Evolutionary conservation across 2,113 vertebrate species (phyloP).

Genomic region (Triplophysa dalaica): DNA sequence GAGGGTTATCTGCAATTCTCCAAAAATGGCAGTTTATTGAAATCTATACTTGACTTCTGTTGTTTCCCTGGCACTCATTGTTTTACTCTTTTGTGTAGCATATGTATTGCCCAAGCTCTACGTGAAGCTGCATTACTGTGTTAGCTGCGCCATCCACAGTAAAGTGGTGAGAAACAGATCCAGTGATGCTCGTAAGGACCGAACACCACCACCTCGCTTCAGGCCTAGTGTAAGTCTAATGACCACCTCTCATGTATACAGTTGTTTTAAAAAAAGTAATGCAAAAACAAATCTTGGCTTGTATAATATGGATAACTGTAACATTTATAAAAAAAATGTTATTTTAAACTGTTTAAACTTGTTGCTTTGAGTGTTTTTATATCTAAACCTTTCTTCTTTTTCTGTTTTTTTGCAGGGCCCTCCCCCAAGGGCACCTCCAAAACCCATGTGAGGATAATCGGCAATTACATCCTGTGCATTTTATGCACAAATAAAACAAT

Average conservation of each 20-base stretch:
- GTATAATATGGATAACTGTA: too few relatives aligned
- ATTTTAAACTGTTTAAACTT: too few relatives aligned
- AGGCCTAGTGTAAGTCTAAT: slow-evolving; percentile 80
- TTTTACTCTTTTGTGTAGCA: slow-evolving; percentile 63
- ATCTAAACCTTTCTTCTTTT: background rate
- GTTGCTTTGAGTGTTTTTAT: background rate
- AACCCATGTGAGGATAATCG: slow-evolving; percentile 74
- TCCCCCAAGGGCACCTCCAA: slow-evolving; percentile 79
- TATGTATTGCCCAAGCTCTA: slow-evolving; percentile 93
- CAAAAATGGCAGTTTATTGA: too few relatives aligned
- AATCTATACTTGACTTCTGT: background rate
- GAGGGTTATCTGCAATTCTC: too few relatives aligned
- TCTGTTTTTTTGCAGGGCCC: slow-evolving; percentile 67
- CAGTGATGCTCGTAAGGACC: slow-evolving; percentile 90
- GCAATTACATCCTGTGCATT: slow-evolving; percentile 25
- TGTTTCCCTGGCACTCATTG: background rate
- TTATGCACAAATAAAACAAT: slow-evolving; percentile 37
- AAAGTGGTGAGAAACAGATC: slow-evolving; percentile 95
- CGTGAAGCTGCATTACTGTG: slow-evolving; percentile 94
- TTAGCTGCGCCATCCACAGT: slow-evolving; percentile 96
- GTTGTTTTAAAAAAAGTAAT: background rate
- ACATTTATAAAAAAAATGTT: too few relatives aligned
- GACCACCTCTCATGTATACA: background rate
- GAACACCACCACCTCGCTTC: slow-evolving; percentile 90
- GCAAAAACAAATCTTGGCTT: too few relatives aligned